phyloP scores from a whole-genome alignment of 2,797 vertebrate genomes.

The Lerista edwardsae region DNA sequence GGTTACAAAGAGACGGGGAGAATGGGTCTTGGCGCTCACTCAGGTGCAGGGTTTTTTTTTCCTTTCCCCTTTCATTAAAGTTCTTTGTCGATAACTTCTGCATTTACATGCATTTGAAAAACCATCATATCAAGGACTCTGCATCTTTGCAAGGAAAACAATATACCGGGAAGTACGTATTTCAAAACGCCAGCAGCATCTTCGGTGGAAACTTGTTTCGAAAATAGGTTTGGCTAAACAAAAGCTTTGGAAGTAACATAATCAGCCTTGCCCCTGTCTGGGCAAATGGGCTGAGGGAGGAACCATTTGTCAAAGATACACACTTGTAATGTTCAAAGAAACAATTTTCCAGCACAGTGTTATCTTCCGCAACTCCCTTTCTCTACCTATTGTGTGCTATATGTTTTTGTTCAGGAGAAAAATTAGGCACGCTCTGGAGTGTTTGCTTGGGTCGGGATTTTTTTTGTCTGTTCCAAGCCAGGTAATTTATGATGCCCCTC shows the following conservation, averaged over 20 bases:
- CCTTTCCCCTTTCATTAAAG: conserved; percentile 16
- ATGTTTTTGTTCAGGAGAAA: conserved; percentile 53
- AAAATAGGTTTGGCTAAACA: conserved; percentile 12
- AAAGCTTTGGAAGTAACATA: conserved; percentile 7
- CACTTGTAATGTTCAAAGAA: conserved; percentile 59
- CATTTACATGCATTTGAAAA: neutral
- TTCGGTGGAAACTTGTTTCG: neutral
- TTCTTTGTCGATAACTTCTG: neutral
- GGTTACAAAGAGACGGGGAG: accelerated
- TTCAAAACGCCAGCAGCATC: neutral
- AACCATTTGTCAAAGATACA: conserved; percentile 53
- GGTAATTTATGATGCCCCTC: conserved; percentile 53
- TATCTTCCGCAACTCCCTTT: conserved; percentile 57
- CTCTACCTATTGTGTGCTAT: conserved; percentile 48
- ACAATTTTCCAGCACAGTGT: conserved; percentile 49
- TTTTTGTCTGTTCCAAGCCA: conserved; percentile 25
- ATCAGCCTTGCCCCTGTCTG: conserved; percentile 21
- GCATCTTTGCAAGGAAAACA: neutral
- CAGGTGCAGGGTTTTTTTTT: neutral
- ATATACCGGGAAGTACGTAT: neutral
- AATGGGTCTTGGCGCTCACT: accelerated
- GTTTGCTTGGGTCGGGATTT: conserved; percentile 36
- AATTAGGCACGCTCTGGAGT: conserved; percentile 34
- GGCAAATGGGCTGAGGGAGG: conserved; percentile 30
- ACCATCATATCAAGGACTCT: neutral